phyloP scores from a whole-genome alignment of 2,797 vertebrate genomes.

The Pagetopsis macropterus region DNA sequence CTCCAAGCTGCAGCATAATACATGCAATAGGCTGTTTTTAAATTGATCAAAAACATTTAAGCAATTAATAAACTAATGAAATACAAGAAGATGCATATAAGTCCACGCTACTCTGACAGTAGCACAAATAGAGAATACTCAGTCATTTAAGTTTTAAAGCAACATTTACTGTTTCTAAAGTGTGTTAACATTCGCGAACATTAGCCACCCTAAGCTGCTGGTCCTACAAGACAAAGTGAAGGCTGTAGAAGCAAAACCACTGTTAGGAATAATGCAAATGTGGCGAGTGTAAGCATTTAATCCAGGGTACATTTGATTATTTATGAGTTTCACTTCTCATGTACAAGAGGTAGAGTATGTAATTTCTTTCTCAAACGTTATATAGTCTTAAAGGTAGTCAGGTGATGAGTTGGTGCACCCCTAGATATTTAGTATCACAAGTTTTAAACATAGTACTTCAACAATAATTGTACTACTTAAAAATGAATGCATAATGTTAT shows the following conservation, averaged over 20 bases:
- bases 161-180: background rate
- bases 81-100: background rate
- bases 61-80: background rate
- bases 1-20: background rate
- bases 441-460: background rate
- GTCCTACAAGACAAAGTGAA: background rate
- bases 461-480: slow-evolving; percentile 17
- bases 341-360: background rate
- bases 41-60: background rate
- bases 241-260: background rate
- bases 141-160: background rate
- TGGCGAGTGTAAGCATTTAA: background rate
- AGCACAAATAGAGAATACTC: background rate
- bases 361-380: background rate
- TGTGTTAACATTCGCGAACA: background rate
- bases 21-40: background rate
- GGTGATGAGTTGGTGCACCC: background rate
- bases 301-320: background rate
- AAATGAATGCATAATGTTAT: slow-evolving; percentile 17
- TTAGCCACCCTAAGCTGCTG: background rate
- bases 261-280: too few species aligned
- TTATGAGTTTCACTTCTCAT: background rate
- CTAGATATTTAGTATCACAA: background rate
- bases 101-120: background rate
- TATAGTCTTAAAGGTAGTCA: background rate